Evolutionary conservation across 2,113 vertebrate species (phyloP), one percentile per base, ranked within the genome.

Genomic region (Chitala chitala): DNA sequence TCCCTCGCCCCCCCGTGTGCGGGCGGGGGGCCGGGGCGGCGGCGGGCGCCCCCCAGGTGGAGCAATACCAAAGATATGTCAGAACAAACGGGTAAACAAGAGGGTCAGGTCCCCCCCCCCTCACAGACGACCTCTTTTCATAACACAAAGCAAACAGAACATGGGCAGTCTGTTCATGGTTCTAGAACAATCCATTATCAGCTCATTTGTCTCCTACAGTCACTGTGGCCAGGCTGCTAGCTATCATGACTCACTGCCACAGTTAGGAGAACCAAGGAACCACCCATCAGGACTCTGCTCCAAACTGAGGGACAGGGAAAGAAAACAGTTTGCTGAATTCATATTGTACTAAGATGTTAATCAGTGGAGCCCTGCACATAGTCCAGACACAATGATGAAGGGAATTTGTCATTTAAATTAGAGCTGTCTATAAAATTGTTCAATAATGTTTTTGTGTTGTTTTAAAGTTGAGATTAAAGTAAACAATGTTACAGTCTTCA

Each of bases 121-220:
- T n/a, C n/a, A 20, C n/a, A 15, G 22, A 0, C 5, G 4, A 17
- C n/a, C 56, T 36, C 33, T 58, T 24, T 20, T 85, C 84, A 87
- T 69, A 80, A 46, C 65, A 58, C 38, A 75, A 86, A 86, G 78
- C 85, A 87, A 89, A 90, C 88, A 86, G 76, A 53, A 80, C 8
- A 1, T 4, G 6, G 40, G 44, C 24, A 4, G 44, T 17, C 26
- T 6, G 24, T n/a, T 15, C 44, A 46, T 20, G 38, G 24, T 33
- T 1, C 24, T 12, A 17, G 33, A 17, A 4, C 53, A 8, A n/a
- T 17, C 54, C 55, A 69, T 88, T 86, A 86, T 87, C 87, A 83
- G 84, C 85, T 87, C 80, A 3, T 76, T 63, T 10, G 31, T 85
- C 85, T 84, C 80, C 48, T 71, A 84, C 86, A 84, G 84, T 82